These are phyloP conservation scores for Tribolium castaneum DNA, from an alignment of 1,140 invertebrate species.

Conservation along the genomic window DNA sequence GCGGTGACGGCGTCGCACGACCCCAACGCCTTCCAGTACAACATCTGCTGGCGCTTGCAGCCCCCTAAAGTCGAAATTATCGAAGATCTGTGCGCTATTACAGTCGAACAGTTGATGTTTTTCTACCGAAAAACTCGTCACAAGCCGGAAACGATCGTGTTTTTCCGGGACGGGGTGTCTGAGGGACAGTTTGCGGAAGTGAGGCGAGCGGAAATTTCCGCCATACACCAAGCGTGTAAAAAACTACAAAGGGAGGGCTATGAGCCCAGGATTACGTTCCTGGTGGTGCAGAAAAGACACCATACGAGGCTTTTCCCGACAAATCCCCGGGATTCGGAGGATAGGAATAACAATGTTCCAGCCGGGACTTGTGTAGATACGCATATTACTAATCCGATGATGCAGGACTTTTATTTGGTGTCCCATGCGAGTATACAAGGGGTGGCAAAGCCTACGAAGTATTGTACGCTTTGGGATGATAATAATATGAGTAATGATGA, in stretches of 20 bases:
- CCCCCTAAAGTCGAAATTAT: constrained; percentile 77
- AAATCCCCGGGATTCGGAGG: constrained; percentile 63
- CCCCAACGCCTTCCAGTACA: constrained; percentile 74
- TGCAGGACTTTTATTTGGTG: constrained; percentile 87
- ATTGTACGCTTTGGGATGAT: constrained; percentile 88
- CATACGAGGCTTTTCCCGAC: constrained; percentile 82
- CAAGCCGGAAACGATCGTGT: constrained; percentile 74
- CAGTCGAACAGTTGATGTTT: constrained; percentile 67
- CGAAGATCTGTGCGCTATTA: constrained; percentile 77
- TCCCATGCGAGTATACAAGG: constrained; percentile 80
- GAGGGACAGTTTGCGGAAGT: constrained; percentile 82
- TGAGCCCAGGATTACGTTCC: constrained; percentile 79
- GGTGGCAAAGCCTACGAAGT: constrained; percentile 89
- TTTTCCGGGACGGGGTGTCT: constrained; percentile 87
- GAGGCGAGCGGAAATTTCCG: constrained; percentile 71
- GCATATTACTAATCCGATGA: constrained; percentile 81
- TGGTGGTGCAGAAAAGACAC: constrained; percentile 93
- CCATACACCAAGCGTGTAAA: constrained; percentile 75
- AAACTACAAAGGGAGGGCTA: constrained; percentile 64
- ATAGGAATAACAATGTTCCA: constrained; percentile 77
- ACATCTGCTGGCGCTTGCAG: constrained; percentile 78
- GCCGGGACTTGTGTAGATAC: constrained; percentile 87
- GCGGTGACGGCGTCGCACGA: constrained; percentile 81
- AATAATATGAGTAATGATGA: constrained; percentile 77
- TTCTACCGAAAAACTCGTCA: constrained; percentile 65